Evolutionary conservation across 1,140 invertebrate genomes (phyloP).

Genomic region (Drosophila fuyamai): DNA sequence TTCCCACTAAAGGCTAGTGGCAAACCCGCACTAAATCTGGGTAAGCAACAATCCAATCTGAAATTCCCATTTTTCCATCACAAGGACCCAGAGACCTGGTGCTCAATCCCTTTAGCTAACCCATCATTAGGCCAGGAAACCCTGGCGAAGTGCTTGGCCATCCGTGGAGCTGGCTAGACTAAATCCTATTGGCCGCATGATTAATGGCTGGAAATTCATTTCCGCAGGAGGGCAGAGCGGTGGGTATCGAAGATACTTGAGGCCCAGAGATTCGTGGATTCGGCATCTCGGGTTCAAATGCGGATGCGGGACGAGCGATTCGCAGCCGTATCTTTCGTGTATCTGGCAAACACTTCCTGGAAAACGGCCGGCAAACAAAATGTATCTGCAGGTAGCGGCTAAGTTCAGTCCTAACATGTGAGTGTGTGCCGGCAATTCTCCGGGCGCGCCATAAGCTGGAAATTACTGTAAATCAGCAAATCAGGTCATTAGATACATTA

Average conservation of each 20-base stretch:
- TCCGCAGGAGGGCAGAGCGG: constrained; percentile 46
- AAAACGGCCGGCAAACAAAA: constrained; percentile 66
- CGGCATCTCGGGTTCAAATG: constrained; percentile 22
- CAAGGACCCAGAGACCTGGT: constrained; percentile 35
- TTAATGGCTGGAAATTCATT: constrained; percentile 79
- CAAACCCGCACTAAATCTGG: constrained; percentile 10
- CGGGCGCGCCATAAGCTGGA: constrained; percentile 63
- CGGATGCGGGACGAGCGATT: constrained; percentile 26
- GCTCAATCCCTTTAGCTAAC: constrained; percentile 21
- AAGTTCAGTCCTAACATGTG: constrained; percentile 23
- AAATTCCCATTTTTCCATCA: constrained; percentile 18
- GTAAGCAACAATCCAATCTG: constrained; percentile 11
- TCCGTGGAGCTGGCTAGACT: constrained; percentile 22
- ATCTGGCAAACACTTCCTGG: constrained; percentile 73
- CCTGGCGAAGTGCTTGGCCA: constrained; percentile 19
- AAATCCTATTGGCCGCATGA: constrained; percentile 75
- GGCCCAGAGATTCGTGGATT: constrained; percentile 28
- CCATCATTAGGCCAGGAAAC: constrained; percentile 38
- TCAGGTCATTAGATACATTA: constrained; percentile 84
- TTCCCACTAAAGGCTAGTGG: neutral
- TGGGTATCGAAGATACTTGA: constrained; percentile 15
- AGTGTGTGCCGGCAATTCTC: constrained; percentile 22
- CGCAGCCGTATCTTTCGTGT: constrained; percentile 60
- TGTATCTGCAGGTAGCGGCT: constrained; percentile 66
- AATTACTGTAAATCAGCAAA: constrained; percentile 83